These are phyloP conservation scores for Luscinia megarhynchos DNA, from an alignment of 2,797 vertebrate species.

Conservation along the genomic window DNA sequence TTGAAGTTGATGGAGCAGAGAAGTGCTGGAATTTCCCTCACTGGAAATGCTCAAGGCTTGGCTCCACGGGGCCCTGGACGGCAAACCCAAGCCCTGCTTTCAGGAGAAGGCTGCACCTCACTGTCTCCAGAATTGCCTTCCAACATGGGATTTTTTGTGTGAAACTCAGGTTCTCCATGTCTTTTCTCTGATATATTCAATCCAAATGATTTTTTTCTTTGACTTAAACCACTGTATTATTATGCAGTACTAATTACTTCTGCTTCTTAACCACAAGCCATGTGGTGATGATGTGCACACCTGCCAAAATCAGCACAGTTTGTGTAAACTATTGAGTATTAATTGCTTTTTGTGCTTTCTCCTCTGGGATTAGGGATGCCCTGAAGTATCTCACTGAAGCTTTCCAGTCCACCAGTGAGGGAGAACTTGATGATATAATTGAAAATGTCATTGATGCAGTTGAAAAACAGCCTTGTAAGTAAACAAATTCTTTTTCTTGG, in stretches of 20 bases:
- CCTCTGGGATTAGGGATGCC: slow-evolving; percentile 84
- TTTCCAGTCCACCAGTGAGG: slow-evolving; percentile 82
- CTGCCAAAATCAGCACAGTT: background rate
- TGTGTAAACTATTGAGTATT: background rate
- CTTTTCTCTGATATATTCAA: background rate
- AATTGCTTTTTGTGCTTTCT: slow-evolving; percentile 4
- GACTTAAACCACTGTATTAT: background rate
- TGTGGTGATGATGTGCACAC: background rate
- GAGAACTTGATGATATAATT: slow-evolving; percentile 87
- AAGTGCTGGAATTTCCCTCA: background rate
- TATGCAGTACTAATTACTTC: background rate
- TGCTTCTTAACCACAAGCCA: background rate
- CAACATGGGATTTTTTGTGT: background rate
- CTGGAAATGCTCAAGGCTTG: background rate
- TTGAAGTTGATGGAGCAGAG: background rate
- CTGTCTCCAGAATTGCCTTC: background rate
- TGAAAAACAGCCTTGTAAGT: slow-evolving; percentile 93
- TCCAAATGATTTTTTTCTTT: background rate
- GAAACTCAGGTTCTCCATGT: background rate
- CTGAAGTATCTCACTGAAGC: slow-evolving; percentile 87
- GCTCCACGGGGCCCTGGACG: rapidly evolving
- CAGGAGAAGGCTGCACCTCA: background rate
- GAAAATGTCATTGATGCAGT: slow-evolving; percentile 91
- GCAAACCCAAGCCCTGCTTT: background rate
- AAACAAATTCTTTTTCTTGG: background rate